phyloP scores from a whole-genome alignment of 2,113 vertebrate genomes.

The Thunnus thynnus region DNA sequence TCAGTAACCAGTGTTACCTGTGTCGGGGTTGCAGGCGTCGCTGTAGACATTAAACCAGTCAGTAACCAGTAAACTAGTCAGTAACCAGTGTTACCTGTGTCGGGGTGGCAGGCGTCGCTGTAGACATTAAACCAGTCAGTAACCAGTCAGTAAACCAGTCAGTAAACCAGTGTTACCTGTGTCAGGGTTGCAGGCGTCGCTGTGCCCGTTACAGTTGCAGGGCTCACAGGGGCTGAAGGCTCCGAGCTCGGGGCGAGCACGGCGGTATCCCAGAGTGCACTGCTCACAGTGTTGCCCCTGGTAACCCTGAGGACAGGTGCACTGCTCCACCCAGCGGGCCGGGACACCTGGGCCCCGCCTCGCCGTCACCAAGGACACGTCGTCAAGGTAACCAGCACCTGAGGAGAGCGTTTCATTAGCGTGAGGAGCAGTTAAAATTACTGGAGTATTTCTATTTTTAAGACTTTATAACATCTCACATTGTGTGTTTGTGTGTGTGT shows the following conservation, averaged over 20 bases:
- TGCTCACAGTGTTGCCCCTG: slow-evolving; percentile 94
- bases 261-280: slow-evolving; percentile 90
- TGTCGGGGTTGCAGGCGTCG: too few species aligned
- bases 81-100: too few species aligned
- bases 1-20: neutral
- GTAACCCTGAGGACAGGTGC: slow-evolving; percentile 92
- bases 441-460: too few species aligned
- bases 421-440: too few species aligned
- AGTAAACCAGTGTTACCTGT: slow-evolving; percentile 81
- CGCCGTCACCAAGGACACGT: slow-evolving; percentile 90
- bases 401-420: neutral
- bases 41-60: neutral
- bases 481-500: neutral
- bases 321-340: slow-evolving; percentile 93
- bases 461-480: too few species aligned
- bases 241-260: slow-evolving; percentile 85
- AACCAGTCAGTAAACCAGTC: neutral
- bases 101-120: too few species aligned
- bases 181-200: slow-evolving; percentile 89
- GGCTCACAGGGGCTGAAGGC: slow-evolving; percentile 93
- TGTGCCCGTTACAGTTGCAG: slow-evolving; percentile 93
- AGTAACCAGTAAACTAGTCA: neutral
- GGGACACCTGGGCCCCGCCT: slow-evolving; percentile 84
- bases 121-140: neutral
- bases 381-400: slow-evolving; percentile 94